Evolutionary conservation across 2,113 vertebrate species (phyloP).

Genomic region (Thryonomys swinderianus): DNA sequence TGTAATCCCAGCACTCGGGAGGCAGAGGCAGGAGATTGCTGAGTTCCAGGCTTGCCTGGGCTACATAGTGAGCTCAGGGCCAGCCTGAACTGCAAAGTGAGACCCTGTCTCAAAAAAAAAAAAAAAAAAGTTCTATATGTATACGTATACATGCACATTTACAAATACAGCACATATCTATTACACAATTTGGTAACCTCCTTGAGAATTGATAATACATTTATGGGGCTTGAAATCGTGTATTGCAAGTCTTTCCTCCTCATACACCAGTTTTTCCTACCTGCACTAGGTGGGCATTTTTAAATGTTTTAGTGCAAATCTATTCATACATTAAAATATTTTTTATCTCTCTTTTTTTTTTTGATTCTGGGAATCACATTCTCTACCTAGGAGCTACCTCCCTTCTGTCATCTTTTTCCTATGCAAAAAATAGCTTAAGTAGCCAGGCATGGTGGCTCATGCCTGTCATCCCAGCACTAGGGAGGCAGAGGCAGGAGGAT

Average conservation of each 20-base stretch:
- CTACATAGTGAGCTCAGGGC: too few relatives aligned
- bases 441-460: too few relatives aligned
- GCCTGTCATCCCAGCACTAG: too few relatives aligned
- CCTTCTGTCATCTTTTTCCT: background rate
- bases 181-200: background rate
- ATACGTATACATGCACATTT: too few relatives aligned
- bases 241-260: background rate
- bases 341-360: background rate
- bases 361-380: background rate
- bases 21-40: too few relatives aligned
- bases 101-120: too few relatives aligned
- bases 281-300: background rate
- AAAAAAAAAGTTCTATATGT: too few relatives aligned
- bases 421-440: background rate
- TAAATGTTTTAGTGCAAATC: background rate
- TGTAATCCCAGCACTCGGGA: too few relatives aligned
- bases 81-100: too few relatives aligned
- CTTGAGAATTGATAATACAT: background rate
- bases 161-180: background rate
- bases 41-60: too few relatives aligned
- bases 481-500: too few relatives aligned
- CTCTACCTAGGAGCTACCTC: background rate
- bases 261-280: background rate
- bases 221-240: background rate
- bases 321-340: background rate